Conservation (phyloP, 2,113 vertebrate genomes). For the Archilochus colubris region DNA sequence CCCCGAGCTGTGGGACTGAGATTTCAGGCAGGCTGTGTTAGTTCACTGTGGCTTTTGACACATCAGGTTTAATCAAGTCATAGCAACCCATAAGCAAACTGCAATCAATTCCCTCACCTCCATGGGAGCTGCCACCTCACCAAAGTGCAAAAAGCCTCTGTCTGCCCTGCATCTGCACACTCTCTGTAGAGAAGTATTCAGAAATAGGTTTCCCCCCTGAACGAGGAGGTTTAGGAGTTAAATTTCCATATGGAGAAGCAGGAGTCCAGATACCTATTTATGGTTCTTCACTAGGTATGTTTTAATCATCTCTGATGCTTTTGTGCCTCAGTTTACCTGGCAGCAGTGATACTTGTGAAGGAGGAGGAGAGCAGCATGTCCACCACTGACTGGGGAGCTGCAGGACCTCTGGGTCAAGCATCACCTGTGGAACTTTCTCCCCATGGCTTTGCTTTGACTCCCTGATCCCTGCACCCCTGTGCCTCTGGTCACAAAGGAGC, state of each 20-base stretch:
- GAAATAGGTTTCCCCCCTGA: background rate
- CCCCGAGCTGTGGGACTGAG: background rate
- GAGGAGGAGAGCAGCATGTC: background rate
- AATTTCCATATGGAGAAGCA: background rate
- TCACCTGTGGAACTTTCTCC: background rate
- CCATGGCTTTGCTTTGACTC: background rate
- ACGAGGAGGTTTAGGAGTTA: background rate
- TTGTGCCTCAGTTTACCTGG: background rate
- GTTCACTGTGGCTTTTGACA: background rate
- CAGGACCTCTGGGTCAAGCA: background rate
- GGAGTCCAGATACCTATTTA: background rate
- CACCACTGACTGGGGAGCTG: background rate
- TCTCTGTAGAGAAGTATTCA: background rate
- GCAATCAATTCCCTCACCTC: background rate
- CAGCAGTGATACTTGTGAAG: accelerated
- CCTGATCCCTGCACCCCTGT: accelerated
- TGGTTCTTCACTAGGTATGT: background rate
- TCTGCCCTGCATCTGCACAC: accelerated
- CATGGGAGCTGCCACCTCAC: background rate
- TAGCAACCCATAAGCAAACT: background rate
- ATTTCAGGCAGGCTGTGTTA: background rate
- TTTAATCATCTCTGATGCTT: background rate
- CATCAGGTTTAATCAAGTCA: background rate
- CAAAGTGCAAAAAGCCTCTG: background rate
- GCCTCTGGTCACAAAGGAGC: background rate